Base-by-base conservation (phyloP, 2,113 vertebrate species). In the Hypomesus transpacificus region DNA sequence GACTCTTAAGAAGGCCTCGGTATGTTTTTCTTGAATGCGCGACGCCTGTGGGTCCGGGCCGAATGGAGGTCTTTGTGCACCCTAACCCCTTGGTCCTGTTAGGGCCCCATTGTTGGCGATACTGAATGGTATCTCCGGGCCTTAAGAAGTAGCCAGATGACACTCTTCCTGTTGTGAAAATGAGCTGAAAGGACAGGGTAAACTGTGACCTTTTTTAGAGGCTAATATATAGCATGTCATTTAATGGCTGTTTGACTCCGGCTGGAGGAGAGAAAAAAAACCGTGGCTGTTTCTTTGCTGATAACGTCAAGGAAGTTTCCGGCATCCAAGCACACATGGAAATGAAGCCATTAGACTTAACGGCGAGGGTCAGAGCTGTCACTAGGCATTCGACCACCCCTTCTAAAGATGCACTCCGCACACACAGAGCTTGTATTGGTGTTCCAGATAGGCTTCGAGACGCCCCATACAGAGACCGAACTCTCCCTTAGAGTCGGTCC, bases 111-210 rank as follows among this genome's bases (percentile, higher is more conserved):
- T 92, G 91, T 92, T 87, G 83, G 74, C 75, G 70, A 28, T 57
- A 53, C 77, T 91, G 86, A 91, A 90, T 86, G 85, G 86, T 88
- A 90, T 91, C 88, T 88, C 82, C 75, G 66, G 85, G 85, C 79
- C 77, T 85, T 84, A 84, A 83, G 86, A 89, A 91, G 86, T 88
- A 83, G 85, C 88, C 88, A 88, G 88, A 91, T 91, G 89, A 87
- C 87, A 87, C 90, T 91, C 88, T 90, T 92, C 86, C 84, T 84
- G 83, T 89, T 85, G 85, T 85, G 85, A 81, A 88, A 89, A 81
- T 86, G 78, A 60, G 66, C 80, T 90, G 81, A 87, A 89, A 87
- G 80, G 81, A 82, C 83, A 81, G 82, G 80, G 82, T 75, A 77
- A 84, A 82, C 82, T 83, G 72, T 88, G 87, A 88, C 88, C 86